phyloP scores from a whole-genome alignment of 2,113 vertebrate genomes.

The Microcebus murinus region DNA sequence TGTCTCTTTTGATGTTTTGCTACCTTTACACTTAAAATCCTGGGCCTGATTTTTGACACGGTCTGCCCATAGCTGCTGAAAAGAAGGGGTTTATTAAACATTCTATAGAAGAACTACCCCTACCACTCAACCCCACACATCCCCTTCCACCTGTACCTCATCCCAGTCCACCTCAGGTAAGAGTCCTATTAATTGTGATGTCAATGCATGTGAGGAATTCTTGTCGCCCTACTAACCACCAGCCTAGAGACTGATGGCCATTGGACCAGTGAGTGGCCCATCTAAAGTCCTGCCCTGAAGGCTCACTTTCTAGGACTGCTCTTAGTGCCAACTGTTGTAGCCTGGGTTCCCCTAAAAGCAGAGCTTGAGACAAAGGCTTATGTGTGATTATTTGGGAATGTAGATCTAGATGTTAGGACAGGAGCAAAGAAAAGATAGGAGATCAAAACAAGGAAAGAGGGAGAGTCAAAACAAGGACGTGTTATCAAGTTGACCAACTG shows the following conservation, averaged over 20 bases:
- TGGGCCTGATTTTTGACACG: neutral
- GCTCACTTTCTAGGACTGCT: neutral
- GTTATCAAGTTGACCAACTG: neutral
- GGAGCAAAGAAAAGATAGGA: neutral
- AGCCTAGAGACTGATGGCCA: neutral
- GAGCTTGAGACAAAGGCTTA: neutral
- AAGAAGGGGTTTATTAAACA: neutral
- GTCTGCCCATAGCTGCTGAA: neutral
- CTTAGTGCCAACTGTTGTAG: neutral
- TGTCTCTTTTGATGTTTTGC: neutral
- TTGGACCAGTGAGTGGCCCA: neutral
- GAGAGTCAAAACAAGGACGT: neutral
- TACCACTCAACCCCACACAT: neutral
- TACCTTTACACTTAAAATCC: neutral
- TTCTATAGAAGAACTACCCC: neutral
- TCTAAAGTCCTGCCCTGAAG: neutral
- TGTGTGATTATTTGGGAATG: neutral
- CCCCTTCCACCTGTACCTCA: neutral
- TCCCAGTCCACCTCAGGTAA: neutral
- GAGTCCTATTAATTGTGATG: neutral
- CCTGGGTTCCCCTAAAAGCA: neutral
- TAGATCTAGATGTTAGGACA: neutral
- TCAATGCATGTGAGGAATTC: neutral
- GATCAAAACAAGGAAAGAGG: neutral
- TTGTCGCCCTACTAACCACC: too few species aligned